Conservation (phyloP, 2,888 invertebrate species). For the Amblyjoppa fuscipennis region DNA sequence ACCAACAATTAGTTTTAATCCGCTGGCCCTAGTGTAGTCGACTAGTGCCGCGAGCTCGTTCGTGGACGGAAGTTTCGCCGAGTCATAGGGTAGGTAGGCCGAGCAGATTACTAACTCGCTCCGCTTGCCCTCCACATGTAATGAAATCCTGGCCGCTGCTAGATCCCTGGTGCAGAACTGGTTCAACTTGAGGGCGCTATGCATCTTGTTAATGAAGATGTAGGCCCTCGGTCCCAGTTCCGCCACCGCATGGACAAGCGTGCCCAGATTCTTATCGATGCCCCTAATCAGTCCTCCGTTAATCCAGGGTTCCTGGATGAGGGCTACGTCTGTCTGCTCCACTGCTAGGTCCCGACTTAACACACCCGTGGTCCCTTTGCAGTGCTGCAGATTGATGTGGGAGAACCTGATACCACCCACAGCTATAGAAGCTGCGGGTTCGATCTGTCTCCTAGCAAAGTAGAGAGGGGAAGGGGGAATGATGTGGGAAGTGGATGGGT, state of each 20-base stretch:
- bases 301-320: slow-evolving; percentile 57
- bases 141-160: not conserved
- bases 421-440: not conserved
- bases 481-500: not conserved
- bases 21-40: slow-evolving; percentile 21
- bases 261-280: not conserved
- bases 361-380: slow-evolving; percentile 54
- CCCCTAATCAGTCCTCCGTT: slow-evolving; percentile 25
- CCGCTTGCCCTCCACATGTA: not conserved
- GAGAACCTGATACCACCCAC: slow-evolving; percentile 20
- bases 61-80: not conserved
- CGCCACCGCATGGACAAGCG: not conserved
- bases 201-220: slow-evolving; percentile 16
- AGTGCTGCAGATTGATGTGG: slow-evolving; percentile 60
- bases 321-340: slow-evolving; percentile 52
- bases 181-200: slow-evolving; percentile 31
- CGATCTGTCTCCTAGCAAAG: not conserved
- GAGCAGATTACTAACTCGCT: slow-evolving; percentile 21
- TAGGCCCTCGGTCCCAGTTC: slow-evolving; percentile 49
- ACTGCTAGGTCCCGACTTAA: slow-evolving; percentile 37
- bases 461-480: not conserved
- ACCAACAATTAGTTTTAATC: slow-evolving; percentile 28
- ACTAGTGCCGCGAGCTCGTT: slow-evolving; percentile 5
- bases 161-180: slow-evolving; percentile 40
- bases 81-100: slow-evolving; percentile 32